phyloP scores from a whole-genome alignment of 2,888 invertebrate species.

The Melanophora roralis region DNA sequence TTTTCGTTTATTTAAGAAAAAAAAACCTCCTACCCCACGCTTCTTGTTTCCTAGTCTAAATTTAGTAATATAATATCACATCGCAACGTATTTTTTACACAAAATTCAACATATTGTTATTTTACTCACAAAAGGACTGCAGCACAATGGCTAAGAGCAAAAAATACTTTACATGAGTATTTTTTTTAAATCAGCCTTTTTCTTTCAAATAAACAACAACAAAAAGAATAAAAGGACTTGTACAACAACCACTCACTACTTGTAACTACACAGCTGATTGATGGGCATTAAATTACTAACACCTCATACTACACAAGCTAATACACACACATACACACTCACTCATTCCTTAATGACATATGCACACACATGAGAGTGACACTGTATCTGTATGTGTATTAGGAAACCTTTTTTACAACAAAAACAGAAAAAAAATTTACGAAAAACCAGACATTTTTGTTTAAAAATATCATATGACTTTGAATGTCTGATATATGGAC shows the following conservation, averaged over 20 bases:
- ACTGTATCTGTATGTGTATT: not conserved
- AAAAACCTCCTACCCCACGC: not conserved
- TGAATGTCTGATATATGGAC: constrained; percentile 54
- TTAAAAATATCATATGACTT: constrained; percentile 60
- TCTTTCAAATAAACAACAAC: not conserved
- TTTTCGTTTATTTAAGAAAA: not conserved
- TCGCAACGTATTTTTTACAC: not conserved
- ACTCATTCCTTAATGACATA: constrained; percentile 12
- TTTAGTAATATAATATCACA: constrained; percentile 29
- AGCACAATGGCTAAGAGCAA: constrained; percentile 24
- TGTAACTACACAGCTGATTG: constrained; percentile 48
- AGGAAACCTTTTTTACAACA: constrained; percentile 27
- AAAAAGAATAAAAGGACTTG: constrained; percentile 21
- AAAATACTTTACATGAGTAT: not conserved
- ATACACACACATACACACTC: not conserved
- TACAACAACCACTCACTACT: constrained; percentile 27
- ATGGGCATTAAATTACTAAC: constrained; percentile 62
- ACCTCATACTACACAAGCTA: constrained; percentile 47
- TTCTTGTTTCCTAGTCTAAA: not conserved
- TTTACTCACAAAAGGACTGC: constrained; percentile 40
- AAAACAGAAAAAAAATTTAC: not conserved
- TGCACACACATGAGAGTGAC: not conserved
- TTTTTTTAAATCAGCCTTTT: constrained; percentile 26
- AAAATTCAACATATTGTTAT: constrained; percentile 47
- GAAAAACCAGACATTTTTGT: constrained; percentile 57